Evolutionary conservation across 2,797 vertebrate genomes (phyloP).

Genomic region (Amblyopsis hoosieri): DNA sequence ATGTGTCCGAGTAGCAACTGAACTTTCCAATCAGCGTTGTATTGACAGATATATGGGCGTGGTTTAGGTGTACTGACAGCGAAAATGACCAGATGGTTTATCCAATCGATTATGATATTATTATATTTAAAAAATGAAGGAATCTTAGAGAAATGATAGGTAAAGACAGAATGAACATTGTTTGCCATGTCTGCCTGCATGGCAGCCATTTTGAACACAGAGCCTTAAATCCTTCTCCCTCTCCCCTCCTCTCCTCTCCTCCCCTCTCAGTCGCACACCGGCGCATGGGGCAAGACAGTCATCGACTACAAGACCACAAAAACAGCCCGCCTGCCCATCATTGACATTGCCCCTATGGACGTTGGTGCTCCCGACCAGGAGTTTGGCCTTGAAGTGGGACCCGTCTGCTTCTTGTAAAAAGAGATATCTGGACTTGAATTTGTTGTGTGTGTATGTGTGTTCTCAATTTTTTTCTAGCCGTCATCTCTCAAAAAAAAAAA

Average conservation of each 20-base stretch:
- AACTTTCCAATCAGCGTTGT: too few species aligned
- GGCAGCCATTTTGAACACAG: background rate
- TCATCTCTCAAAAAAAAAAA: constrained; percentile 85
- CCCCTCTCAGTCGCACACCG: constrained; percentile 81
- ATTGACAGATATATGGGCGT: too few species aligned
- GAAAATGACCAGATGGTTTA: too few species aligned
- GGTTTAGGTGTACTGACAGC: too few species aligned
- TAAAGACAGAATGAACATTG: too few species aligned
- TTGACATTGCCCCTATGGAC: constrained; percentile 89
- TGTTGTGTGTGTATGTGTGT: constrained; percentile 83
- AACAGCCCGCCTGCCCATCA: constrained; percentile 87
- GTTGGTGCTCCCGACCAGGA: constrained; percentile 87
- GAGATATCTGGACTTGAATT: constrained; percentile 97
- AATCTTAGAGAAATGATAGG: too few species aligned
- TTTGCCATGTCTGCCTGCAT: background rate
- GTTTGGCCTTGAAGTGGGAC: constrained; percentile 84
- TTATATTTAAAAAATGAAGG: too few species aligned
- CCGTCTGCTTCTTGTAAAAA: constrained; percentile 97
- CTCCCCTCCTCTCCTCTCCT: background rate
- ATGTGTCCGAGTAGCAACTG: too few species aligned
- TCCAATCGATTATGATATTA: too few species aligned
- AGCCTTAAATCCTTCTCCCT: background rate
- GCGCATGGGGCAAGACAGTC: constrained; percentile 86
- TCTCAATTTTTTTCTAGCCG: constrained; percentile 85
- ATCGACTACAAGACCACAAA: constrained; percentile 89